Evolutionary conservation across 2,797 vertebrate species (phyloP).

Genomic region (Rousettus madagascariensis): DNA sequence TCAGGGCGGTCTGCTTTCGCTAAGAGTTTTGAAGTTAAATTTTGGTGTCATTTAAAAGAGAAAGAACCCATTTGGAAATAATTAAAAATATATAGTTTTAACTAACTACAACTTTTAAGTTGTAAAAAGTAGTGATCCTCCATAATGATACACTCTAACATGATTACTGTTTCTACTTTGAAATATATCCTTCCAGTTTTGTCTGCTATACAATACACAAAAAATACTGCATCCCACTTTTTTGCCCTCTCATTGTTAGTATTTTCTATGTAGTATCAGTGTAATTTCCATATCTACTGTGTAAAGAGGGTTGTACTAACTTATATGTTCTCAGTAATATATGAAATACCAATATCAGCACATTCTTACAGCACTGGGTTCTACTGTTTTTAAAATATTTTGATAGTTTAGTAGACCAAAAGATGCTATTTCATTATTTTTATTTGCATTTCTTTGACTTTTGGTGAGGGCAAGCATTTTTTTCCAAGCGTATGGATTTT

Average conservation of each 20-base stretch:
- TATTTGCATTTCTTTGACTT: slow-evolving; percentile 30
- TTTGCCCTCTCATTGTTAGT: not conserved
- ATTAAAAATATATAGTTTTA: slow-evolving; percentile 2
- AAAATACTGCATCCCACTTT: not conserved
- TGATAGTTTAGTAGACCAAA: not conserved
- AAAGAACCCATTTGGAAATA: slow-evolving; percentile 4
- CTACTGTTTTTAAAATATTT: not conserved
- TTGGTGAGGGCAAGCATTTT: slow-evolving; percentile 9
- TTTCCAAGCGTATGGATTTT: slow-evolving; percentile 20
- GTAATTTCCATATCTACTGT: not conserved
- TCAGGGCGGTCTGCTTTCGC: not conserved
- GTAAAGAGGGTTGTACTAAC: not conserved
- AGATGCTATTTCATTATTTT: not conserved
- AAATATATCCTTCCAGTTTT: not conserved
- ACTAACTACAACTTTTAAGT: not conserved
- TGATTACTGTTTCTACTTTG: not conserved
- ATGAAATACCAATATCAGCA: not conserved
- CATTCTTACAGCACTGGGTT: not conserved
- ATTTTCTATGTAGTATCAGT: not conserved
- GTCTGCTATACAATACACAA: not conserved
- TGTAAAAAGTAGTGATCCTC: not conserved
- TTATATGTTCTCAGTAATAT: not conserved
- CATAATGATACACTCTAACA: not conserved
- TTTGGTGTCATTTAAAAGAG: not conserved
- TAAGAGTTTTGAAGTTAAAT: not conserved